Conservation (phyloP, 2,888 invertebrate genomes). For the Phania funesta region DNA sequence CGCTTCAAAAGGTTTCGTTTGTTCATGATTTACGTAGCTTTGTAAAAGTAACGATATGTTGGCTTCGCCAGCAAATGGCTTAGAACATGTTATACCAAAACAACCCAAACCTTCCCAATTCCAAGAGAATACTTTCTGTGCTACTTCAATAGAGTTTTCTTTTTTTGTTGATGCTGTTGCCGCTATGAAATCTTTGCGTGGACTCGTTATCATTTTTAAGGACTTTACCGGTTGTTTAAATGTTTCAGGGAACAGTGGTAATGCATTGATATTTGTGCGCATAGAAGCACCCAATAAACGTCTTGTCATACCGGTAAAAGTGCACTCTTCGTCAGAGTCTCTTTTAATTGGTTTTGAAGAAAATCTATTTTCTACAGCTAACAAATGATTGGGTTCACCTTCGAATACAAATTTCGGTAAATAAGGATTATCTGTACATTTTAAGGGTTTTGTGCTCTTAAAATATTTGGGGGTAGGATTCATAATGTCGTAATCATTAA, state of each 20-base stretch:
- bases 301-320: conserved; percentile 71
- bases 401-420: conserved; percentile 70
- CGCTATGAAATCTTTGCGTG: neutral
- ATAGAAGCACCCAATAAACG: conserved; percentile 69
- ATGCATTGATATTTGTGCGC: conserved; percentile 68
- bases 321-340: conserved; percentile 44
- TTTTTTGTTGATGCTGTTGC: neutral
- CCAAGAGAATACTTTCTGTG: conserved; percentile 67
- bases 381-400: conserved; percentile 67
- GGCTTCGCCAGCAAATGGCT: conserved; percentile 71
- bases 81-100: conserved; percentile 68
- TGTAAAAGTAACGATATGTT: conserved; percentile 70
- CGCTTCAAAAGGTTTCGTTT: conserved; percentile 66
- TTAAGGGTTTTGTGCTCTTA: conserved; percentile 68
- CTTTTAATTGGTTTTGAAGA: conserved; percentile 1
- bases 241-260: conserved; percentile 66
- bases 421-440: conserved; percentile 70
- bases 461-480: conserved; percentile 69
- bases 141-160: neutral
- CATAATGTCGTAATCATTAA: conserved; percentile 56
- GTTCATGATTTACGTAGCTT: conserved; percentile 65
- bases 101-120: conserved; percentile 73
- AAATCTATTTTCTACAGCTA: conserved; percentile 69
- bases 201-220: conserved; percentile 11
- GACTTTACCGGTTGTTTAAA: conserved; percentile 16